Base-by-base conservation (phyloP, 2,888 invertebrate species). In the Imbricaverruca yamaguchii region DNA sequence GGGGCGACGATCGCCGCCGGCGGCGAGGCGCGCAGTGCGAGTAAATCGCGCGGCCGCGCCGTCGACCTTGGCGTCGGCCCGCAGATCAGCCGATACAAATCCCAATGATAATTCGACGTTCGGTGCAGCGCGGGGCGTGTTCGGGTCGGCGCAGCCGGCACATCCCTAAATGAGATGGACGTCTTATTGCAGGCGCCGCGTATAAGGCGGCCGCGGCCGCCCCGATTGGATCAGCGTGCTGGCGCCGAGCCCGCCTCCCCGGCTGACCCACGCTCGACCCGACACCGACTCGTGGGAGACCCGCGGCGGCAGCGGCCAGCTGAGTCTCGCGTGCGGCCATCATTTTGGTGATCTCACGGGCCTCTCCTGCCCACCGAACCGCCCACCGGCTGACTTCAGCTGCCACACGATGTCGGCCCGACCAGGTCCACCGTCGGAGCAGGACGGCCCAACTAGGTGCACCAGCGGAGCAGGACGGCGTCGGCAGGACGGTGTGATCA, bases 131-230 rank as follows among this genome's bases (percentile, higher is more conserved):
- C 39, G 4, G 39, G 2, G 39, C 74, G n/a, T n/a, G n/a, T n/a
- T n/a, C n/a, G 39, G 53, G 21, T 21, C 53, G 74, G 74, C 53
- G 9, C 69, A 13, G 53, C 55, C 11, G 53, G 74, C 55, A 10
- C 74, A 74, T 74, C 55, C 74, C 55, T 74, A 74, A 74, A 18
- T 55, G 21, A 55, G 74, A 74, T 10, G 53, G 74, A 74, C 55
- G 74, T 74, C 55, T 74, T 74, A 74, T 53, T 74, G 74, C 74
- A 74, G 74, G 21, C 53, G 53, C 53, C 55, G 18, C 53, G 8
- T 55, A 74, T 74, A 10, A 18, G 55, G 21, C 53, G 53, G 74
- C 21, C 9, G 25, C 39, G 39, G 25, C 25, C 23, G 69, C 13
- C 12, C 39, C 10, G 74, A 74, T 74, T 18, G 18, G 10, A 74